Base-by-base conservation (phyloP, 2,797 vertebrate genomes). In the Melanotaenia trifasciata region DNA sequence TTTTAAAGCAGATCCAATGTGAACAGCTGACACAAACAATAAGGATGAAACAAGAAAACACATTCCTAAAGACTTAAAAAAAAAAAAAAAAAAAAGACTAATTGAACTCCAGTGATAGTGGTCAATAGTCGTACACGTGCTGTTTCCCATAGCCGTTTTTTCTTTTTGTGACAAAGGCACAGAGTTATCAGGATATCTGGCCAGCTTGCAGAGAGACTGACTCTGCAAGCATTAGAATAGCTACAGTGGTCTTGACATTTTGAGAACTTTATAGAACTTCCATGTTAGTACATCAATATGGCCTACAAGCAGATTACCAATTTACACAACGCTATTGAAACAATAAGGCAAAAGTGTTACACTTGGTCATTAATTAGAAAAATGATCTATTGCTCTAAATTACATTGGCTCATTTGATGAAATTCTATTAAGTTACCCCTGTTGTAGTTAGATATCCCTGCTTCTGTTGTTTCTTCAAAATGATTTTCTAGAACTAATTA, bases 131-230 rank as follows among this genome's bases (percentile, higher is more conserved):
- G 67, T 66, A 72, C 74, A 61, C 60, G 58, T n/a, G 12, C 2
- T 40, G 69, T 84, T 88, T 90, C 80, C 57, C 83, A 89, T 56
- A 86, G 72, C 51, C 3, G 38, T 40, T 40, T 20, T 20, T 4
- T 20, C 64, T 32, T n/a, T 67, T 62, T 59, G 18, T 58, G 4
- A 57, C 64, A 63, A 64, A 68, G 63, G 56, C 60, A 68, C 38
- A 47, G 40, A 58, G 30, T 14, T 20, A 50, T 58, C 35, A 78
- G 32, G 36, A 70, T 24, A 16, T 58, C 56, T 79, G 33, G 32
- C 22, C 2, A 57, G n/a, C 20, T 18, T 32, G 65, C n/a, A n/a
- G n/a, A n/a, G n/a, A n/a, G n/a, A n/a, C n/a, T n/a, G n/a, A n/a
- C n/a, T n/a, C n/a, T n/a, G n/a, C n/a, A n/a, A n/a, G n/a, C n/a